phyloP scores from a whole-genome alignment of 2,888 invertebrate genomes.

The Brachypalpus laphriformis region DNA sequence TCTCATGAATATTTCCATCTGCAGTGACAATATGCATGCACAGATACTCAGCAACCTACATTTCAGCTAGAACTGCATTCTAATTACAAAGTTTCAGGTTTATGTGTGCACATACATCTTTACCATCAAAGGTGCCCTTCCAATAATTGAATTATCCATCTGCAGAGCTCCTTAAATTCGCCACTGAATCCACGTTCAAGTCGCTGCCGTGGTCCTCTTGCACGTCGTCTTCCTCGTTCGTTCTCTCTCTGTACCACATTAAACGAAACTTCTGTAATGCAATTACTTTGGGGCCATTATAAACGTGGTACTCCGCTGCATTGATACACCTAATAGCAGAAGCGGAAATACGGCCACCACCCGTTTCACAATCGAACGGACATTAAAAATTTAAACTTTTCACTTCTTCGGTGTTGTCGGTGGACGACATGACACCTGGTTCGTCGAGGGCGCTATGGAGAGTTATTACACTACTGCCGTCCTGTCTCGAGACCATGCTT shows the following conservation, averaged over 20 bases:
- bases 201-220: neutral
- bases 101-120: neutral
- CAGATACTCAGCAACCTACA: neutral
- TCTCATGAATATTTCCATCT: neutral
- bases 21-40: neutral
- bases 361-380: slow-evolving; percentile 73
- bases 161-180: slow-evolving; percentile 59
- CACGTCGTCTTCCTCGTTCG: neutral
- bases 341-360: slow-evolving; percentile 59
- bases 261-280: slow-evolving; percentile 69
- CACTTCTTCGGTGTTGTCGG: slow-evolving; percentile 59
- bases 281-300: slow-evolving; percentile 68
- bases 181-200: slow-evolving; percentile 18
- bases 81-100: slow-evolving; percentile 55
- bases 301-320: slow-evolving; percentile 60
- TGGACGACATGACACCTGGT: slow-evolving; percentile 68
- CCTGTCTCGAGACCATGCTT: slow-evolving; percentile 22
- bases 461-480: slow-evolving; percentile 54
- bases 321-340: slow-evolving; percentile 61
- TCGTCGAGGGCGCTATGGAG: slow-evolving; percentile 37
- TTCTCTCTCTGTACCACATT: slow-evolving; percentile 47
- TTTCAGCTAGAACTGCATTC: slow-evolving; percentile 49
- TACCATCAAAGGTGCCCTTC: slow-evolving; percentile 43
- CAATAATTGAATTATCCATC: slow-evolving; percentile 73
- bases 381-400: slow-evolving; percentile 74